A percentile compares a stretch with the other conserved stretches of the same genome.
Conservation (phyloP, 2,888 invertebrate genomes). For the Lepidochrysops patricia region DNA sequence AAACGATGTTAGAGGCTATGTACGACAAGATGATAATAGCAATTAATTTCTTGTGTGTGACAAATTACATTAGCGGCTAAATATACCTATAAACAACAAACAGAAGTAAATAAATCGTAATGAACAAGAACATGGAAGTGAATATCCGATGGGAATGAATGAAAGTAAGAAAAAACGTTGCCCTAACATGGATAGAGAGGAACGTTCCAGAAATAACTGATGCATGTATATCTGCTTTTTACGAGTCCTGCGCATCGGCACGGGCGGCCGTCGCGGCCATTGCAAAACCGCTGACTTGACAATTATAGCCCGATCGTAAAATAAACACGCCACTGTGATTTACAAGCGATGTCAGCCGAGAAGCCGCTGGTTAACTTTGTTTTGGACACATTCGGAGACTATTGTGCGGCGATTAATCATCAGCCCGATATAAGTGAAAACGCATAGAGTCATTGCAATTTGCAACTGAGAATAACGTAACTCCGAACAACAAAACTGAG, state of each 20-base stretch:
- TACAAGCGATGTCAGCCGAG: conserved; percentile 61
- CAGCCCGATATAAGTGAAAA: neutral
- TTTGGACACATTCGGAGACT: neutral
- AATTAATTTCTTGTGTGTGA: too few species aligned
- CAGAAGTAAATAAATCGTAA: neutral
- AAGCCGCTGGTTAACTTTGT: conserved; percentile 19
- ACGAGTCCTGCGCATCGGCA: conserved; percentile 46
- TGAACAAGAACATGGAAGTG: neutral
- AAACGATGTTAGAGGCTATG: neutral
- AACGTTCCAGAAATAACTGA: conserved; percentile 54
- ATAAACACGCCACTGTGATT: conserved; percentile 64
- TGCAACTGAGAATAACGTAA: neutral
- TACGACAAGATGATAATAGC: too few species aligned
- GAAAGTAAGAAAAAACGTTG: conserved; percentile 15
- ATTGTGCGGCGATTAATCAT: conserved; percentile 2
- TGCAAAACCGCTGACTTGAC: conserved; percentile 66
- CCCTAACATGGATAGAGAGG: conserved; percentile 35
- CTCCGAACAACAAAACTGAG: neutral
- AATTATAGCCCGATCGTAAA: conserved; percentile 68
- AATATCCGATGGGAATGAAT: conserved; percentile 10
- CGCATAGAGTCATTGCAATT: neutral
- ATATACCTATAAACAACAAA: too few species aligned
- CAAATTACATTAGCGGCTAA: too few species aligned
- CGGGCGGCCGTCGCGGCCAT: conserved; percentile 40
- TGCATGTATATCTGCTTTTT: conserved; percentile 61